Base-by-base conservation (phyloP, 2,888 invertebrate genomes). In the Morpho deidamia region DNA sequence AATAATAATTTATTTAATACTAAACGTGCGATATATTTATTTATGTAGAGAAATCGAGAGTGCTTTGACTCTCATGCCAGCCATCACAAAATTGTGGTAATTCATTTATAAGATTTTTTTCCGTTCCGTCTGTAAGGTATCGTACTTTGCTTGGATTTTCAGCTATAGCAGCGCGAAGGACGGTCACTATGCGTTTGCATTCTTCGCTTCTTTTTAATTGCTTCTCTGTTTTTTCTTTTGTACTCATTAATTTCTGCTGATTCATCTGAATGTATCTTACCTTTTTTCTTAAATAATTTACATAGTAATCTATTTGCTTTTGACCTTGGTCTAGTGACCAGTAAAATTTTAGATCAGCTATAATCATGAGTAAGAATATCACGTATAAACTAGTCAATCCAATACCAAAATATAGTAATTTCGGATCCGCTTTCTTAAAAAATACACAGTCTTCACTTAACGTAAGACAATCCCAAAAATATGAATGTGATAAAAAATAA, bases 401-500 rank as follows among this genome's bases (percentile, higher is more conserved):
- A 2, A 77, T 14, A 2, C 74, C 81, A 40, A 80, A 86, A 62
- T 81, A 84, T 46, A 71, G 69, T 11, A 86, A 50, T 35, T 78
- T 80, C 2, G 82, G 74, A 60, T 85, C 80, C 2, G 56, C 44
- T 1, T 58, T 61, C 4, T 77, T 72, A 47, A 75, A 71, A 54
- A 85, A 78, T 2, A 79, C 76, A 52, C 86, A 89, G 1, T 82
- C 78, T 7, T 81, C 67, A 35, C 65, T 70, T 0, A 82, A 59
- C 7, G 76, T 82, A 42, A 87, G 14, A 43, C 85, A 88, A 56
- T 63, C 73, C 87, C 85, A 87, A 59, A 87, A 81, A 58, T 78
- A 81, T 10, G 83, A 78, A 14, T 67, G 60, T n/a, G 70, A 66
- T 39, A 47, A 51, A 14, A 54, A 55, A 54, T 52, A 47, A 47